Base-by-base conservation (phyloP, 2,113 vertebrate species). In the Gallinago paraguaiae region DNA sequence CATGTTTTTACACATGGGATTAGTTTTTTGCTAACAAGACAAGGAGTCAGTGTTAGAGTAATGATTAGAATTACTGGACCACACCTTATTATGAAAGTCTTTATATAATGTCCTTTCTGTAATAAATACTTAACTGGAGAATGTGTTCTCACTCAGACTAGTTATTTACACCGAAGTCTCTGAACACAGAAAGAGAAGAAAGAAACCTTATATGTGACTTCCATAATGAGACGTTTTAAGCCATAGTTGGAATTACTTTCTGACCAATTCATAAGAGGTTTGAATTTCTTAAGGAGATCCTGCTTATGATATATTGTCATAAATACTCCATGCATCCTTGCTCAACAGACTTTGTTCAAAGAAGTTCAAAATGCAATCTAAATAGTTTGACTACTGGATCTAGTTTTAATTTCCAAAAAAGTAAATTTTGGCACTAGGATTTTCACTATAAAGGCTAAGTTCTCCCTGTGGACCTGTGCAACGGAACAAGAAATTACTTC, bases 331-430 rank as follows among this genome's bases (percentile, higher is more conserved):
- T 57, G 43, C n/a, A 30, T 59, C 57, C 43, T 79, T 82, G 33
- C 41, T 93, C 25, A 76, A 45, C 53, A 84, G 43, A 27, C 78
- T 76, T 92, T 24, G 24, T 61, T 95, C 54, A 64, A 72, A 30
- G n/a, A 69, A 13, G 16, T 53, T 92, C 78, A 76, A 86, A 92
- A 74, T 43, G 45, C 50, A 93, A 43, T 86, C 76, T 63, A 46
- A 79, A 37, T 71, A 82, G 48, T 79, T 69, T 64, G 65, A 71
- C 53, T 84, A 48, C 39, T 51, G 84, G 35, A 69, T 92, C 56
- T 75, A 71, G 46, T 77, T 97, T 95, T 90, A 95, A 96, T 90
- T 93, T 96, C 75, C 63, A 86, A 86, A 82, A 82, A 91, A 77
- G 31, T 86, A 88, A 63, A 88, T 85, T 97, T 92, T 90, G 71